phyloP scores from a whole-genome alignment of 2,113 vertebrate genomes.

The Accipiter virgatus region DNA sequence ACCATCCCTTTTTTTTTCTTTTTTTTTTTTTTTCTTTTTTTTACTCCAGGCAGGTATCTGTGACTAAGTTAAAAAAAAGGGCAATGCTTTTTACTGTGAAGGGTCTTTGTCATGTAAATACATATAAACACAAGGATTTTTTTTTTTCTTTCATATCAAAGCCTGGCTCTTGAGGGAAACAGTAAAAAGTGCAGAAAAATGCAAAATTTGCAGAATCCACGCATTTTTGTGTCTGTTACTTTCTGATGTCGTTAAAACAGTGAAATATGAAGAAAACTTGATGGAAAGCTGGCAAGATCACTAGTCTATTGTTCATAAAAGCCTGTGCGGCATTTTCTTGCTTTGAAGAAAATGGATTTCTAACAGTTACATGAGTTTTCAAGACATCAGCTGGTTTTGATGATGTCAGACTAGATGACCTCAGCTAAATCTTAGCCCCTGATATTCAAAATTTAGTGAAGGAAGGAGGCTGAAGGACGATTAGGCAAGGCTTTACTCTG shows the following conservation, averaged over 20 bases:
- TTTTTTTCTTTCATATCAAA: not conserved
- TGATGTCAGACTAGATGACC: not conserved
- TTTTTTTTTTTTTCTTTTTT: not conserved
- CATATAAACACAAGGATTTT: not conserved
- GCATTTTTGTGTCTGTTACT: not conserved
- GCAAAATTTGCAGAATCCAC: not conserved
- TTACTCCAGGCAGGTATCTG: not conserved
- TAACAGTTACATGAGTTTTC: not conserved
- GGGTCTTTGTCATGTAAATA: constrained; percentile 10
- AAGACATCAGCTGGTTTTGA: not conserved
- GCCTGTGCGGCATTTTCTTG: not conserved
- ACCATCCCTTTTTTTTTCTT: too few species aligned
- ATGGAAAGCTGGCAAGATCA: not conserved
- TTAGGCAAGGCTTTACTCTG: not conserved
- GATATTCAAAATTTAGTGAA: not conserved
- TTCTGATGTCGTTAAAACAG: not conserved
- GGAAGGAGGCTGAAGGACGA: not conserved
- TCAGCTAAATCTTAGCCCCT: not conserved
- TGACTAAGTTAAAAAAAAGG: not conserved
- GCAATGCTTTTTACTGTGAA: not conserved
- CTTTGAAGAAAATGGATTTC: not conserved
- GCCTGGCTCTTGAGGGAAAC: not conserved
- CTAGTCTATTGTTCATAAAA: not conserved
- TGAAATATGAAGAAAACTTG: not conserved
- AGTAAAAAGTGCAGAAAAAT: not conserved